phyloP scores from a whole-genome alignment of 2,797 vertebrate species.

The Cynodonichthys magdalenae region DNA sequence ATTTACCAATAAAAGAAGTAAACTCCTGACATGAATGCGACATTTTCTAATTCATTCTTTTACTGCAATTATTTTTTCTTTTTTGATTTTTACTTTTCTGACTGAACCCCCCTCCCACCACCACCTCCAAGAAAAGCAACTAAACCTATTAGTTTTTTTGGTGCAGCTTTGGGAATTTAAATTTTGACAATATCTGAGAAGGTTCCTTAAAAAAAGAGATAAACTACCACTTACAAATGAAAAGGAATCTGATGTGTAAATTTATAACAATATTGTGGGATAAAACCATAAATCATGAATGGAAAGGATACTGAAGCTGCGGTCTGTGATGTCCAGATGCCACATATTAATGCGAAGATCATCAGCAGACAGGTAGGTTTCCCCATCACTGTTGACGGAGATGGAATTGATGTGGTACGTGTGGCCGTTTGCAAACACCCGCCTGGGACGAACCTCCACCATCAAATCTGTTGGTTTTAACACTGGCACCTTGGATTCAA shows the following conservation, averaged over 20 bases:
- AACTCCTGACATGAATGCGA: too few relatives aligned
- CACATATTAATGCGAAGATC: conserved; percentile 97
- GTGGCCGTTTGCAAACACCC: conserved; percentile 95
- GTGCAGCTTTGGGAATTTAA: conserved; percentile 20
- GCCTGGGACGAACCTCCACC: conserved; percentile 95
- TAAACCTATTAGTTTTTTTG: too few relatives aligned
- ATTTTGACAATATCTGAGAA: conserved; percentile 26
- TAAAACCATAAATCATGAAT: background rate
- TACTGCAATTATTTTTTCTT: too few relatives aligned
- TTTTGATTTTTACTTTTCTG: too few relatives aligned
- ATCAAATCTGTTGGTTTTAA: conserved; percentile 96
- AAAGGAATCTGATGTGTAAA: background rate
- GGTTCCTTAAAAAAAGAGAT: conserved; percentile 10
- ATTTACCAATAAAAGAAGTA: too few relatives aligned
- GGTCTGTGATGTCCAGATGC: conserved; percentile 98
- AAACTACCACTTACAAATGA: conserved; percentile 8
- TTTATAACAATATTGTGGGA: background rate
- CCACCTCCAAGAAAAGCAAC: too few relatives aligned
- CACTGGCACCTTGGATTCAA: conserved; percentile 87
- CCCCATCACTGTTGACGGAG: conserved; percentile 96
- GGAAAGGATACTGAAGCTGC: conserved; percentile 97
- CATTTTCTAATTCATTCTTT: too few relatives aligned
- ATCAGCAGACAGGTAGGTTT: conserved; percentile 95
- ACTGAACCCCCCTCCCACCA: background rate
- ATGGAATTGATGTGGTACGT: conserved; percentile 98